Evolutionary conservation across 2,797 vertebrate species (phyloP).

Genomic region (Synaphobranchus kaupii): DNA sequence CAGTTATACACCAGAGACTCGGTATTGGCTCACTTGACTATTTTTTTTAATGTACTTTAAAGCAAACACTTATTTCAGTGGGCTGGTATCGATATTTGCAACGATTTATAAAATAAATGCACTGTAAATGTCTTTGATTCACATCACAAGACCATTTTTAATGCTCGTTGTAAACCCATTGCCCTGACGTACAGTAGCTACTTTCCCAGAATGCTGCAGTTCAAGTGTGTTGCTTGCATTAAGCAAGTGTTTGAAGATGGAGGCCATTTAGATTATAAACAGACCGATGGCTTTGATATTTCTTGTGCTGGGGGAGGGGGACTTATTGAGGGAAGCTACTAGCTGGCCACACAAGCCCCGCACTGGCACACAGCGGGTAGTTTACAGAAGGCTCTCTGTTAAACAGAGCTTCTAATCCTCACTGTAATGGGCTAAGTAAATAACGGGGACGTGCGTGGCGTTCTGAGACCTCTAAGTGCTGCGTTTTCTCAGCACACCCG

Average conservation of each 20-base stretch:
- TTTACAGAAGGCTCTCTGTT: not conserved
- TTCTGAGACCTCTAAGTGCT: constrained; percentile 10
- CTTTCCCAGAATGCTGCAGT: not conserved
- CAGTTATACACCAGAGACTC: not conserved
- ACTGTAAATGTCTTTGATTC: not conserved
- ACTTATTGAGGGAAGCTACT: not conserved
- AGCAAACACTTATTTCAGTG: not conserved
- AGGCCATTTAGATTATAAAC: not conserved
- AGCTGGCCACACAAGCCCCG: not conserved
- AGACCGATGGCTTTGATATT: not conserved
- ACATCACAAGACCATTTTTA: not conserved
- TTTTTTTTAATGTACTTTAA: not conserved
- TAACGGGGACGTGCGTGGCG: not conserved
- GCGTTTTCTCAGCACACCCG: not conserved
- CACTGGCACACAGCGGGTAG: not conserved
- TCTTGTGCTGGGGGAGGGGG: not conserved
- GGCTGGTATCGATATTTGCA: not conserved
- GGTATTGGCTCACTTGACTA: not conserved
- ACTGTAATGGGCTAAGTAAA: not conserved
- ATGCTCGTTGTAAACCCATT: not conserved
- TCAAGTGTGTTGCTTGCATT: not conserved
- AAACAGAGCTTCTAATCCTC: constrained; percentile 11
- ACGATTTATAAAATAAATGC: not conserved
- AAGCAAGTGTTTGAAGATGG: not conserved
- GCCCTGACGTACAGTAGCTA: not conserved